Conservation (phyloP, 1,140 invertebrate species). For the Conus ventricosus region DNA sequence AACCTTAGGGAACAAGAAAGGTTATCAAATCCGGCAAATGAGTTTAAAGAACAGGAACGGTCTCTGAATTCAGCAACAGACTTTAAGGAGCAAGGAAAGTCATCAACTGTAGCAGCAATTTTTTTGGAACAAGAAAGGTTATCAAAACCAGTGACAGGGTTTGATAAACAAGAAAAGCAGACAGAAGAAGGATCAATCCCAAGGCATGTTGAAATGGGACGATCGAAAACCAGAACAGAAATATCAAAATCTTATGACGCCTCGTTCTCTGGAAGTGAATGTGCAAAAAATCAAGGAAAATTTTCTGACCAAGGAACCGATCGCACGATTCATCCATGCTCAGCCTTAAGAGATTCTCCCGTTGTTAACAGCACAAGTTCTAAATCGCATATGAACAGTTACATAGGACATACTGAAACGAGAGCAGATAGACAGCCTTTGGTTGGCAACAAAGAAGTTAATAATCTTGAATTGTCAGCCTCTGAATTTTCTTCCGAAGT, state of each 20-base stretch:
- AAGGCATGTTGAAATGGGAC: neutral
- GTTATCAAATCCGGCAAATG: too few relatives aligned
- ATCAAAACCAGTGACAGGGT: neutral
- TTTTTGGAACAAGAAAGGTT: too few relatives aligned
- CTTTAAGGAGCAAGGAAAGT: too few relatives aligned
- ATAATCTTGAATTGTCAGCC: neutral
- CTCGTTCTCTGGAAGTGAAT: neutral
- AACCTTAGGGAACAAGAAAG: too few relatives aligned
- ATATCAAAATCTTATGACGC: neutral
- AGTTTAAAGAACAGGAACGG: too few relatives aligned
- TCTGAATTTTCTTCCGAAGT: neutral
- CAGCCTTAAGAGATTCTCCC: neutral
- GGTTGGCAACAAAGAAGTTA: neutral
- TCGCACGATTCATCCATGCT: neutral
- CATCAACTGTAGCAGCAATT: too few relatives aligned
- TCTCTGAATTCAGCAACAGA: too few relatives aligned
- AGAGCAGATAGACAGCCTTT: neutral
- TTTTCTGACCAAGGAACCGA: neutral
- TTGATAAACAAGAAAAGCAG: neutral
- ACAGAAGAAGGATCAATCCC: neutral
- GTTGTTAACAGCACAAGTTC: neutral
- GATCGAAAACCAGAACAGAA: neutral
- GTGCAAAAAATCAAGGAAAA: neutral
- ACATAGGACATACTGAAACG: neutral
- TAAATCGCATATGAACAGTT: too few relatives aligned